Evolutionary conservation across 2,888 invertebrate species (phyloP), one percentile per base, ranked within the genome.

Genomic region (Gastracanthus pulcherrimus): DNA sequence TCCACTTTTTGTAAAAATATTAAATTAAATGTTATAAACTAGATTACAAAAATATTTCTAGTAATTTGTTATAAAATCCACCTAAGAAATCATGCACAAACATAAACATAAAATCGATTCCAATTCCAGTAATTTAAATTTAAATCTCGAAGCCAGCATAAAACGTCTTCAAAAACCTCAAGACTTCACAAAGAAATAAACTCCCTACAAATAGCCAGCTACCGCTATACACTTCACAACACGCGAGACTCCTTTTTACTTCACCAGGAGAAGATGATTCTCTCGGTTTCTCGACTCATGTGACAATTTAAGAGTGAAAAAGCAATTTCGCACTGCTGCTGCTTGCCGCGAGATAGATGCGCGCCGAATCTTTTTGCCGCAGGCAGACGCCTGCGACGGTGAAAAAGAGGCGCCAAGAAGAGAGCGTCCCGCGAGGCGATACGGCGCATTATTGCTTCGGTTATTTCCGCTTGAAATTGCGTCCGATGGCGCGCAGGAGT

Each of bases 251-350:
- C 34, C n/a, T 19, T 34, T 62, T n/a, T 62, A n/a, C 29, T 2
- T 23, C 9, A 23, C 29, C 13, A 29, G 13, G 58, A 13, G 26
- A 26, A 26, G 58, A 29, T 13, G 16, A 31, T n/a, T 60, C 60
- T 4, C 31, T 31, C 29, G 31, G 29, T 60, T 29, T n/a, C n/a
- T n/a, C n/a, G n/a, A 6, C 31, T n/a, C 31, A 11, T 29, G n/a
- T 29, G 60, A 60, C 60, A n/a, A 60, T 60, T 60, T 60, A 5
- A 31, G 31, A 60, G 31, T 60, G 60, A 60, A 60, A 60, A 60
- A 31, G 60, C 31, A 60, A 60, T 60, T 60, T 60, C 60, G 6
- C 13, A 45, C 45, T 13, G 13, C 3, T 45, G 45, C 45, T 45
- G 45, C 45, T 16, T n/a, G 13, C 3, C 45, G 45, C 45, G 45